These are phyloP conservation scores for Diadegma fenestrale DNA, from an alignment of 2,888 invertebrate species.

Conservation along the genomic window DNA sequence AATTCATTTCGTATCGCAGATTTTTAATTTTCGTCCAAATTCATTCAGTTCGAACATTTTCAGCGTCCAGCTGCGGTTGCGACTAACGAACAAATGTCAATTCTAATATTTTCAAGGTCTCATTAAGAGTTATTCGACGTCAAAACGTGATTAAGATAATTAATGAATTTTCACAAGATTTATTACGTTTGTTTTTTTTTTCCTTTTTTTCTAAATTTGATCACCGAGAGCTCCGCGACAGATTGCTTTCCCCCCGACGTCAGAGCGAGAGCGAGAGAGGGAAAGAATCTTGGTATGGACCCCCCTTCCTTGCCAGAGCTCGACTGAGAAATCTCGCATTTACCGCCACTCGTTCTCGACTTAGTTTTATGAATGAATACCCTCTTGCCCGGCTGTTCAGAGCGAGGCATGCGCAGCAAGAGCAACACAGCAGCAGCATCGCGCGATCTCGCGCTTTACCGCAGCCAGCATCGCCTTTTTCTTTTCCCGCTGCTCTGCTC, in stretches of 20 bases:
- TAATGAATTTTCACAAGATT: neutral
- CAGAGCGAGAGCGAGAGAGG: conserved; percentile 27
- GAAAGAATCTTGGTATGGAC: conserved; percentile 65
- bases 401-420: conserved; percentile 66
- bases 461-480: conserved; percentile 55
- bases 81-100: too few species aligned
- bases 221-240: neutral
- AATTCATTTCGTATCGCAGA: neutral
- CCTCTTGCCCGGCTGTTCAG: conserved; percentile 78
- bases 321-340: conserved; percentile 65
- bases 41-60: too few species aligned
- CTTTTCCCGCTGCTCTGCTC: conserved; percentile 51
- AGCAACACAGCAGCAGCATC: conserved; percentile 48
- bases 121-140: neutral
- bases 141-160: neutral
- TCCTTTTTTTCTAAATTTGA: neutral
- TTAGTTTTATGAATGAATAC: conserved; percentile 86
- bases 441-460: conserved; percentile 50
- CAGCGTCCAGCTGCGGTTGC: too few species aligned
- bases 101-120: too few species aligned
- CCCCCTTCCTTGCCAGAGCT: conserved; percentile 44
- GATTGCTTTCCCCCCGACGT: neutral
- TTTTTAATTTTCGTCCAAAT: neutral
- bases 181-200: neutral
- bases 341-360: conserved; percentile 73